phyloP scores from a whole-genome alignment of 1,140 invertebrate species.

The Babylonia areolata region DNA sequence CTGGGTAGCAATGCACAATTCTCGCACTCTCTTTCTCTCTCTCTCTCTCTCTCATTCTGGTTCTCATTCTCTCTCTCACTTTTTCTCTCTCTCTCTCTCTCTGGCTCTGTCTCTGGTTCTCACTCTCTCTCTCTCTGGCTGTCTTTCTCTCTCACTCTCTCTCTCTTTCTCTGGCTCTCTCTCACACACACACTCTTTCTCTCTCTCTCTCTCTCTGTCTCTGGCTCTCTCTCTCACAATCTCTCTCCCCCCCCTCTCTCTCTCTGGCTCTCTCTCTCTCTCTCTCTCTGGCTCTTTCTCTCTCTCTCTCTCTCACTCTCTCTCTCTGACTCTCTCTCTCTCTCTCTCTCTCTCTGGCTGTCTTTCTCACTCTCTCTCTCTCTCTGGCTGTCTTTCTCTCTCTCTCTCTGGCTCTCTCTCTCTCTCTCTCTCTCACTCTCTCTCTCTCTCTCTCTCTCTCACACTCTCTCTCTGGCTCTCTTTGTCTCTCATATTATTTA shows the following conservation, averaged over 20 bases:
- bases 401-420: constrained; percentile 3
- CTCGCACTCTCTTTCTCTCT: no score
- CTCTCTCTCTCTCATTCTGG: not conserved
- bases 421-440: not conserved
- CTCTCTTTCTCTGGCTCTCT: not conserved
- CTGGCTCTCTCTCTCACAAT: not conserved
- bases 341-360: not conserved
- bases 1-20: no score
- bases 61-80: not conserved
- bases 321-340: not conserved
- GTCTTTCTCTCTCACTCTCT: no score
- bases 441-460: no score
- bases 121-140: not conserved
- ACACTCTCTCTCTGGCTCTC: not conserved
- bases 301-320: not conserved
- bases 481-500: not conserved
- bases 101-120: not conserved
- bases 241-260: not conserved
- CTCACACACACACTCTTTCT: not conserved
- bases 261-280: not conserved
- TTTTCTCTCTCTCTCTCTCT: not conserved
- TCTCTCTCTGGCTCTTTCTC: not conserved
- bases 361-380: no score
- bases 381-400: no score
- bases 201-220: not conserved